These are phyloP conservation scores for Pogonophryne albipinna DNA, from an alignment of 2,797 vertebrate species.

Conservation along the genomic window DNA sequence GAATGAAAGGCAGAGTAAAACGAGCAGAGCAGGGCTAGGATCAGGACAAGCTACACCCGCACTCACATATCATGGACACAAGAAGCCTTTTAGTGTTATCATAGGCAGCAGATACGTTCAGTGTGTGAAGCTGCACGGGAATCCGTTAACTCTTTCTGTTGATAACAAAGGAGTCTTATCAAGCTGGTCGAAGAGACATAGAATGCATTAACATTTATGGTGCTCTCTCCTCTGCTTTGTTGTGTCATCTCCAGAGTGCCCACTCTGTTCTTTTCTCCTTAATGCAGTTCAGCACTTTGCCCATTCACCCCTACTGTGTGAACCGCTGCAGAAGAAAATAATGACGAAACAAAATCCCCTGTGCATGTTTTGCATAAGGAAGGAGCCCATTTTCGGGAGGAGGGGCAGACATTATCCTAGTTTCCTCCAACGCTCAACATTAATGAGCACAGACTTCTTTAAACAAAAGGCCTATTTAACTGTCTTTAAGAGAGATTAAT, in stretches of 20 bases:
- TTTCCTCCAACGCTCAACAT: slow-evolving; percentile 51
- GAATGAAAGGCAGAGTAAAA: slow-evolving; percentile 44
- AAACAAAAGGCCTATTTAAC: slow-evolving; percentile 37
- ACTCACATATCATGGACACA: slow-evolving; percentile 58
- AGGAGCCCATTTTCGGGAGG: slow-evolving; percentile 61
- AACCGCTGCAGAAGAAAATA: slow-evolving; percentile 70
- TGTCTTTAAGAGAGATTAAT: slow-evolving; percentile 64
- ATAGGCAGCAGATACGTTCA: slow-evolving; percentile 56
- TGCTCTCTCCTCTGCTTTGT: slow-evolving; percentile 47
- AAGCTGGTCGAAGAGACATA: slow-evolving; percentile 66
- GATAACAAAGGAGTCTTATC: slow-evolving; percentile 74
- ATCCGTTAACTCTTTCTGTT: slow-evolving; percentile 72
- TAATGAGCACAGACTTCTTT: slow-evolving; percentile 45
- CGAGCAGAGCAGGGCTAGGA: slow-evolving; percentile 23
- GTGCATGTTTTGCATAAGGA: slow-evolving; percentile 74
- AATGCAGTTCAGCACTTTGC: slow-evolving; percentile 71
- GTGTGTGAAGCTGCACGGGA: slow-evolving; percentile 45
- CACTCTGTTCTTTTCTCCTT: slow-evolving; percentile 62
- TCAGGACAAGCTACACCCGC: slow-evolving; percentile 36
- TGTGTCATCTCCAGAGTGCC: slow-evolving; percentile 67
- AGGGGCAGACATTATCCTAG: slow-evolving; percentile 42
- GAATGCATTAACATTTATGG: slow-evolving; percentile 83
- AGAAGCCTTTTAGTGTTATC: slow-evolving; percentile 72
- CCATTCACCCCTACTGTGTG: slow-evolving; percentile 66
- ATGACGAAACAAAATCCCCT: slow-evolving; percentile 66